Conservation (phyloP, 2,888 invertebrate species). For the Pristionchus maxplancki region DNA sequence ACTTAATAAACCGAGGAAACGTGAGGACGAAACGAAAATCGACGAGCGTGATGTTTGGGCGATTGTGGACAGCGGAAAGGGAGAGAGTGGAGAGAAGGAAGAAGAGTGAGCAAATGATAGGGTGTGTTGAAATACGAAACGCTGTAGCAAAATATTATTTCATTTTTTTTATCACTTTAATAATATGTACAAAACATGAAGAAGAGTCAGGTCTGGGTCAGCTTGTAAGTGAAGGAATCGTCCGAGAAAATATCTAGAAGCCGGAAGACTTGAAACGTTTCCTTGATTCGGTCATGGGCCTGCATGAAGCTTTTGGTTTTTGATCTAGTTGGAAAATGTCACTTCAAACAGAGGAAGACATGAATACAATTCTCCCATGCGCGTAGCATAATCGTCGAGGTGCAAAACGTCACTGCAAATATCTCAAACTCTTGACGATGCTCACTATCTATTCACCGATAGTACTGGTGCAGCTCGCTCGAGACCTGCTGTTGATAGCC, state of each 20-base stretch:
- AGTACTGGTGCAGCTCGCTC: conserved; percentile 2
- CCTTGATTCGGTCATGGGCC: neutral
- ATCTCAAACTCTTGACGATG: neutral
- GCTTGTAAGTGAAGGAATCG: neutral
- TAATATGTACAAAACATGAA: too few species aligned
- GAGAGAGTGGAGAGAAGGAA: neutral
- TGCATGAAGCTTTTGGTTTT: neutral
- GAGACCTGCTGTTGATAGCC: neutral
- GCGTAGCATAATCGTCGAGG: neutral
- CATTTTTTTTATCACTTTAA: too few species aligned
- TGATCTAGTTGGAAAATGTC: neutral
- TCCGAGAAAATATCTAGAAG: neutral
- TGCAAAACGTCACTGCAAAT: neutral
- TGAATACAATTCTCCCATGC: neutral
- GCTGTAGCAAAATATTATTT: too few species aligned
- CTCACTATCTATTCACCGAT: neutral
- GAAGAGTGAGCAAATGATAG: neutral
- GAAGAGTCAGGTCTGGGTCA: neutral
- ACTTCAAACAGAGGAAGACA: neutral
- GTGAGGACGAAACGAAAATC: too few species aligned
- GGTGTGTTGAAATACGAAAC: too few species aligned
- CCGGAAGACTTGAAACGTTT: neutral
- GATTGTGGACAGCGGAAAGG: neutral
- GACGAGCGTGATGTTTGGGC: neutral
- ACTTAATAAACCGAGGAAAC: too few species aligned